Conservation (phyloP, 2,113 vertebrate species). For the Progne subis region DNA sequence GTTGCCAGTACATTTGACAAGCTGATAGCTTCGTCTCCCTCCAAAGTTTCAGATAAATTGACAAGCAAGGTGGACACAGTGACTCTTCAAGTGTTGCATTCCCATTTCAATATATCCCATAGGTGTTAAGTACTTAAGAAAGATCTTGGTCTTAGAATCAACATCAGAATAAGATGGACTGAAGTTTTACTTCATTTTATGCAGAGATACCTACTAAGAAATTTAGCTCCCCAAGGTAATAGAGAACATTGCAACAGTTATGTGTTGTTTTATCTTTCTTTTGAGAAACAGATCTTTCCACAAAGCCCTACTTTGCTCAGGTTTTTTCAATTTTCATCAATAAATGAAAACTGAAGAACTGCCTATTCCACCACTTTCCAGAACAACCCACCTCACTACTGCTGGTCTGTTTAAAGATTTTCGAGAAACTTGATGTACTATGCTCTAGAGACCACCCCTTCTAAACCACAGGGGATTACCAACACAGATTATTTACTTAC, state of each 20-base stretch:
- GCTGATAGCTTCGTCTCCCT: background rate
- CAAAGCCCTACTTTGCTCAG: background rate
- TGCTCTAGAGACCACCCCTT: background rate
- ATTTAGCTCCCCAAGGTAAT: background rate
- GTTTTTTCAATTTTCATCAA: background rate
- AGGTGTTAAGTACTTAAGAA: background rate
- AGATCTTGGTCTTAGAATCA: background rate
- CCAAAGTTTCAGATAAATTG: background rate
- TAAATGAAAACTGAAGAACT: background rate
- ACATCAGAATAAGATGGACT: background rate
- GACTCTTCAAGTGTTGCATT: background rate
- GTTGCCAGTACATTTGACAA: background rate
- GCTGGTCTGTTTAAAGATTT: constrained; percentile 9
- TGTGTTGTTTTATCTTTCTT: background rate
- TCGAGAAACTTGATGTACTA: background rate
- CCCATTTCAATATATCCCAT: background rate
- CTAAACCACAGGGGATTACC: background rate
- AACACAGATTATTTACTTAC: background rate
- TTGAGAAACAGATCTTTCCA: background rate
- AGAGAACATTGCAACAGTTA: background rate
- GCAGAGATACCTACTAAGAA: background rate
- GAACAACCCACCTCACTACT: background rate
- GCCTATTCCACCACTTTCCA: background rate
- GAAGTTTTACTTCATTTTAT: background rate
- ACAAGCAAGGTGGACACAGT: background rate